Conservation (phyloP, 1,140 invertebrate genomes). For the Panagrolaimus sp. region DNA sequence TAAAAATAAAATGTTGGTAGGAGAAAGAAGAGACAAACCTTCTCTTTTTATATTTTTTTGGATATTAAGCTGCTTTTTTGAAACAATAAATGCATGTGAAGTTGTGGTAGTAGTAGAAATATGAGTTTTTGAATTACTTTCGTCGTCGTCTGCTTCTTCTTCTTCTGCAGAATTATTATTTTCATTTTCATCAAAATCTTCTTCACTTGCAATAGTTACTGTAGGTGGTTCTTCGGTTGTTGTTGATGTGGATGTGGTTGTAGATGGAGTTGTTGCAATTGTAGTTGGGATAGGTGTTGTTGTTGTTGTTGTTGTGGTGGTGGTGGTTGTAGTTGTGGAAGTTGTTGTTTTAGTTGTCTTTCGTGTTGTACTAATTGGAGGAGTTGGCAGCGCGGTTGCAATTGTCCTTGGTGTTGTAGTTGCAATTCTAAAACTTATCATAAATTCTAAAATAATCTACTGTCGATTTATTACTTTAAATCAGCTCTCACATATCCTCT, state of each 20-base stretch:
- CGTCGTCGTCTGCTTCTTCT: too few relatives aligned
- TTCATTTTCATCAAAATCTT: conserved; percentile 2
- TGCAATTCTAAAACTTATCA: background rate
- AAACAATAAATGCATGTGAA: background rate
- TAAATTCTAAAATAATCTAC: too few relatives aligned
- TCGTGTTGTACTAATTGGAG: background rate
- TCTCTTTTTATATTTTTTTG: background rate
- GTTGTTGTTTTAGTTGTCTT: background rate
- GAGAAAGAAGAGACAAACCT: background rate
- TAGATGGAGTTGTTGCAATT: background rate
- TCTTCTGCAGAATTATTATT: background rate
- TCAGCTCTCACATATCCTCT: background rate
- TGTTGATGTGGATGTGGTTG: background rate
- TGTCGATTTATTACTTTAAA: background rate
- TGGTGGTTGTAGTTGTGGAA: conserved; percentile 2
- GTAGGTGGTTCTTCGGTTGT: background rate
- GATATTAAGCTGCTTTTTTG: conserved; percentile 8
- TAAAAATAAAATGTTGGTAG: too few relatives aligned
- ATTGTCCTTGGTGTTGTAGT: background rate
- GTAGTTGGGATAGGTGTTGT: background rate
- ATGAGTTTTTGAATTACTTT: too few relatives aligned
- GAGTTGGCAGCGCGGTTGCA: background rate
- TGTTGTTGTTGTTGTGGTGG: conserved; percentile 2
- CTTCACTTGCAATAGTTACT: background rate
- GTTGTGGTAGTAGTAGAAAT: too few relatives aligned